phyloP scores from a whole-genome alignment of 2,888 invertebrate species.

The Acleris literana region DNA sequence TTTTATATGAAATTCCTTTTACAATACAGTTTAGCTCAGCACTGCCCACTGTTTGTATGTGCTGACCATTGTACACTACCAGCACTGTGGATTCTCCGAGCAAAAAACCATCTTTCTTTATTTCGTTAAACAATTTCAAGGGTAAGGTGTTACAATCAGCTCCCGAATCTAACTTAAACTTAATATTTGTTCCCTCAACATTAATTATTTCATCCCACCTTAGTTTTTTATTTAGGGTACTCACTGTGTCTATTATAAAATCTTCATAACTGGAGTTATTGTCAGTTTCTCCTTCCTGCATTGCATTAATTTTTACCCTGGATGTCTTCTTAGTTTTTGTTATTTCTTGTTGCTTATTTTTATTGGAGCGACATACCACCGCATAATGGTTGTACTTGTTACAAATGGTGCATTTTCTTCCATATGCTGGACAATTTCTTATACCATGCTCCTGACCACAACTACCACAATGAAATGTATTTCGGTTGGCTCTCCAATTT shows the following conservation, averaged over 20 bases:
- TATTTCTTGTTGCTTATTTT: neutral
- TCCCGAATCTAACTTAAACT: neutral
- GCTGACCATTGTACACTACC: neutral
- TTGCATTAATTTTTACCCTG: too few relatives aligned
- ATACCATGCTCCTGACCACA: neutral
- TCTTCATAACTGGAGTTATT: too few relatives aligned
- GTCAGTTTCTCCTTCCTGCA: too few relatives aligned
- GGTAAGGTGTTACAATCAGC: neutral
- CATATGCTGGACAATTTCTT: constrained; percentile 8
- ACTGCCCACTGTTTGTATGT: neutral
- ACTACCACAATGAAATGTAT: neutral
- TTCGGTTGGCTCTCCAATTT: neutral
- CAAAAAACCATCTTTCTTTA: neutral
- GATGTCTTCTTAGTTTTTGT: too few relatives aligned
- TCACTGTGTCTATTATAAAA: neutral
- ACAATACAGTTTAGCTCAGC: neutral
- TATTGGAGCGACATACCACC: neutral
- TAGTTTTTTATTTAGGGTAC: neutral
- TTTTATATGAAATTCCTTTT: neutral
- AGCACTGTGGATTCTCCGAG: neutral
- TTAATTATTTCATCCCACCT: neutral
- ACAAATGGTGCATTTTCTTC: neutral
- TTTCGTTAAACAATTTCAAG: neutral
- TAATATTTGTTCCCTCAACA: neutral
- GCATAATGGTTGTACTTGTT: neutral